Evolutionary conservation across 2,113 vertebrate species (phyloP).

Genomic region (Naja naja): DNA sequence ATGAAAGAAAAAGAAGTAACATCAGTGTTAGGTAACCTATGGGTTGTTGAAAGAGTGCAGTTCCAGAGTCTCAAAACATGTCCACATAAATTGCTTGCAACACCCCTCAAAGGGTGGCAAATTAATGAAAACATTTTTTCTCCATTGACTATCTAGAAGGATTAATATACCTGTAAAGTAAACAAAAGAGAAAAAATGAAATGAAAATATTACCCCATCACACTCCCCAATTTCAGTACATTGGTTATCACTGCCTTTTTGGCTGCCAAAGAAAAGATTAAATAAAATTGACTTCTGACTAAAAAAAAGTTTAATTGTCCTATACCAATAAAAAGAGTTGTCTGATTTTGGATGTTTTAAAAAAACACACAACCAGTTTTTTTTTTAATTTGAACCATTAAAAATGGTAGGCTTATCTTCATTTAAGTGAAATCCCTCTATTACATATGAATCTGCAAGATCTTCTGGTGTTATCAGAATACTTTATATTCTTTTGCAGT

Average conservation of each 20-base stretch:
- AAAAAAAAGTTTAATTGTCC: neutral
- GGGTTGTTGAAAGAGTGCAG: too few relatives aligned
- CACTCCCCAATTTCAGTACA: neutral
- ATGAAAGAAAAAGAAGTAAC: neutral
- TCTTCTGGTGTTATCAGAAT: conserved; percentile 56
- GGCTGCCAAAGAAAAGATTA: neutral
- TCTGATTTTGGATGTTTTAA: neutral
- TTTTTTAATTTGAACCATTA: neutral
- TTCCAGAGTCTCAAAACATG: too few relatives aligned
- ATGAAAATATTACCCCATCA: neutral
- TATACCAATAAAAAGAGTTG: neutral
- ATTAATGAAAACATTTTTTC: too few relatives aligned
- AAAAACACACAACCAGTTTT: neutral
- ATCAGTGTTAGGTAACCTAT: too few relatives aligned
- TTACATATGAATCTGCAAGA: conserved; percentile 45
- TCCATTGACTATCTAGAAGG: too few relatives aligned
- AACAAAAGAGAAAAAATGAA: neutral
- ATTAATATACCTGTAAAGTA: neutral
- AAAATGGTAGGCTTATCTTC: conserved; percentile 2
- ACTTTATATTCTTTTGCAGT: conserved; percentile 72
- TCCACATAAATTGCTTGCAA: too few relatives aligned
- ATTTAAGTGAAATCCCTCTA: neutral
- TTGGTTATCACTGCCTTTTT: neutral
- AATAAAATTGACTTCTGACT: neutral
- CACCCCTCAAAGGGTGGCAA: too few relatives aligned